Percentiles rank a stretch among this genome's conserved stretches.
Conservation (phyloP, 2,113 vertebrate genomes). For the Manacus vitellinus region DNA sequence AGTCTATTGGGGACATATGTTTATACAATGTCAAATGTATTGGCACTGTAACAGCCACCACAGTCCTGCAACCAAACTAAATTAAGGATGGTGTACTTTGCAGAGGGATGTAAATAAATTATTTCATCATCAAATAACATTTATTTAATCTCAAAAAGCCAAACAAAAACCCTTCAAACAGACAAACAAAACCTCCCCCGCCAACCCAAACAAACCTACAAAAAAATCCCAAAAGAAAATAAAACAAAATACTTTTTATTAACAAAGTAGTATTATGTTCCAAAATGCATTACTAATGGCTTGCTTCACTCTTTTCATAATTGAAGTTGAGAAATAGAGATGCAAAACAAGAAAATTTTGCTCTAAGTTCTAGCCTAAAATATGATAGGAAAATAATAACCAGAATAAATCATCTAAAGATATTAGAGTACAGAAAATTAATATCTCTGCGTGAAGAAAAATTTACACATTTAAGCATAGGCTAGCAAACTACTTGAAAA, state of each 20-base stretch:
- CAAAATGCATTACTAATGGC: not conserved
- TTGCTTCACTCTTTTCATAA: not conserved
- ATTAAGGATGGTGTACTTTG: not conserved
- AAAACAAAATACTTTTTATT: not conserved
- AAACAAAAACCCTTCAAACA: not conserved
- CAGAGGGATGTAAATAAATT: not conserved
- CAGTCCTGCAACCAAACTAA: not conserved
- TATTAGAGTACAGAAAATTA: not conserved
- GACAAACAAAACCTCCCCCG: not conserved
- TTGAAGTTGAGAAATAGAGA: not conserved
- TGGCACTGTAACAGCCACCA: not conserved
- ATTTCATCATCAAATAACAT: not conserved
- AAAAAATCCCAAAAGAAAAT: not conserved
- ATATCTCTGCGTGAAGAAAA: not conserved
- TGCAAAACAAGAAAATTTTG: not conserved
- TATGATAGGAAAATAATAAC: not conserved
- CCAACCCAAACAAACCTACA: not conserved
- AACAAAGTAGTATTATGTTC: not conserved
- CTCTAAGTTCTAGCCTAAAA: not conserved
- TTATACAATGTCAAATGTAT: not conserved
- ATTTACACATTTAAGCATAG: not conserved
- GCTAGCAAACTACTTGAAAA: not conserved
- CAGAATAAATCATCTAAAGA: not conserved
- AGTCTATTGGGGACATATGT: not conserved
- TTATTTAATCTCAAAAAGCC: not conserved